Evolutionary conservation across 2,113 vertebrate genomes (phyloP), one percentile per base, ranked within the genome.

Genomic region (Cyphomyrus plagiostoma): DNA sequence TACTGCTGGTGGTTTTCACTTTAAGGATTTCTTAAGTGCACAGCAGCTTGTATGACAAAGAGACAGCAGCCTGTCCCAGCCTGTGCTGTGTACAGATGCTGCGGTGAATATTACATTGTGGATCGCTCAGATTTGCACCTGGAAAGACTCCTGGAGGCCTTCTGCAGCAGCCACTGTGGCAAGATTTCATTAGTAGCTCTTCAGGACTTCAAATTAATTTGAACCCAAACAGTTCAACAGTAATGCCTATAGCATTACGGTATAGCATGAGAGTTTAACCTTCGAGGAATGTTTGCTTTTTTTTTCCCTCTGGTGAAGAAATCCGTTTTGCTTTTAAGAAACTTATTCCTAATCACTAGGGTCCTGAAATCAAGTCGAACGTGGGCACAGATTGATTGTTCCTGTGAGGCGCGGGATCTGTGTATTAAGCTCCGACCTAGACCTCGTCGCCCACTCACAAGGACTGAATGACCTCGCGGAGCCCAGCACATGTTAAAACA

Each of bases 401-500:
- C 87, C 89, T 84, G 77, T 13, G 88, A 84, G 89, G 84, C 66
- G n/a, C 42, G 13, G 88, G 70, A 30, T 91, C 90, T 70, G 74
- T 66, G 50, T 85, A 85, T 77, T 66, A 48, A 74, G 83, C 85
- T 85, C 42, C 88, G 89, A 90, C 91, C 89, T 58, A 49, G 74
- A 74, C 66, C 90, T 89, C 45, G 83, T 86, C 90, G 88, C 92
- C 90, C 91, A 90, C 92, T 42, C 53, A 26, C 39, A 89, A 66
- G 77, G 84, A 90, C 86, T 83, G 30, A 62, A 53, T 58, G 23
- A 21, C n/a, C 11, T 86, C 21, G 49, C 11, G 39, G 23, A 21
- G 88, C 48, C 66, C 70, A 88, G 17, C 66, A 88, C 56, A 58
- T 87, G 49, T 77, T 53, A 21, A 91, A 56, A 74, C 86, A 53